These are phyloP conservation scores for Luehdorfia chinensis DNA, from an alignment of 1,140 invertebrate species.

Conservation along the genomic window DNA sequence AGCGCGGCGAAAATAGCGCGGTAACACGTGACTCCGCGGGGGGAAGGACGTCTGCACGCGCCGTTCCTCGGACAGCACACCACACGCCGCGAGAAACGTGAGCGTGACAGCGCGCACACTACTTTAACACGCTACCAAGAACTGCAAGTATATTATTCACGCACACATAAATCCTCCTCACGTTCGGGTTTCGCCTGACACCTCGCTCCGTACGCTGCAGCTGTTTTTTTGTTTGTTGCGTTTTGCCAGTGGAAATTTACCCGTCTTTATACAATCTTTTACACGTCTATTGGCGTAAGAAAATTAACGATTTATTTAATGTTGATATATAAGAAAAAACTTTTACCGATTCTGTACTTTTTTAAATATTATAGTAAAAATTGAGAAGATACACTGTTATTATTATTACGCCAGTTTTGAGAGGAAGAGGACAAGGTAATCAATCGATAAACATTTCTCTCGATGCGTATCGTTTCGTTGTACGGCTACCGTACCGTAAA, in stretches of 20 bases:
- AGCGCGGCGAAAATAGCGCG: slow-evolving; percentile 54
- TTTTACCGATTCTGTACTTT: no score
- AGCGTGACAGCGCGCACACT: slow-evolving; percentile 57
- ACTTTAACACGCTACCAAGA: slow-evolving; percentile 10
- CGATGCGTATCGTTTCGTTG: no score
- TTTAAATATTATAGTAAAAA: no score
- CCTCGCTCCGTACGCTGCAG: not conserved
- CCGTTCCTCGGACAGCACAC: slow-evolving; percentile 40
- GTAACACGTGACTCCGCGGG: slow-evolving; percentile 43
- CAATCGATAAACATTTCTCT: no score
- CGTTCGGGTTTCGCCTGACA: slow-evolving; percentile 22
- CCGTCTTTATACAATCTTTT: slow-evolving; percentile 3
- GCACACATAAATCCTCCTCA: slow-evolving; percentile 15
- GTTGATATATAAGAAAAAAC: no score
- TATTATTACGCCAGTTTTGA: no score
- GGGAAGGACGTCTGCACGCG: slow-evolving; percentile 42
- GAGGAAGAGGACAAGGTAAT: no score
- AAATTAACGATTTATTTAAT: no score
- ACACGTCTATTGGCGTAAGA: no score
- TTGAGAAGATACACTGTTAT: no score
- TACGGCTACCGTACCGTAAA: no score
- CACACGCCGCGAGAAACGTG: slow-evolving; percentile 69
- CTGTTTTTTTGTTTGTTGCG: slow-evolving; percentile 1
- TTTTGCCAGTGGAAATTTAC: slow-evolving; percentile 10
- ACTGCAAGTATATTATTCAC: slow-evolving; percentile 18